Evolutionary conservation across 2,888 invertebrate genomes (phyloP).

Genomic region (Andricus curvator): DNA sequence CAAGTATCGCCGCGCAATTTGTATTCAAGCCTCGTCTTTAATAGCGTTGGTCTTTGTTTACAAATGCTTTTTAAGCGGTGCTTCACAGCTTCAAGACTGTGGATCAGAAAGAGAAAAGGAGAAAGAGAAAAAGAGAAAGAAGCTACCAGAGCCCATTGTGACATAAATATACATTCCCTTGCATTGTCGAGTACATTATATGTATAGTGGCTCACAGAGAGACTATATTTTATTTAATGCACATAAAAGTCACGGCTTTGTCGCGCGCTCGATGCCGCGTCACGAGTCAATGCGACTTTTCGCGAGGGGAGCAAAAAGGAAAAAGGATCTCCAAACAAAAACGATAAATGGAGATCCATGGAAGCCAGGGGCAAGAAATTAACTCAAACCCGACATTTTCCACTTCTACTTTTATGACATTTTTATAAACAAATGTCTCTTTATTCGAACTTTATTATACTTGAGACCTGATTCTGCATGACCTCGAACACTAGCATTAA

Average conservation of each 20-base stretch:
- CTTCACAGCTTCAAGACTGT: conserved; percentile 49
- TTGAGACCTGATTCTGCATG: conserved; percentile 24
- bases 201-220: conserved; percentile 50
- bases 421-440: background rate
- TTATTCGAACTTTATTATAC: conserved; percentile 14
- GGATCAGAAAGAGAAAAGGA: conserved; percentile 39
- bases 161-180: conserved; percentile 53
- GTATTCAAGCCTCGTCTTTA: conserved; percentile 57
- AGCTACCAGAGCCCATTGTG: conserved; percentile 50
- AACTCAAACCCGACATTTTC: background rate
- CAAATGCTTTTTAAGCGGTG: conserved; percentile 53
- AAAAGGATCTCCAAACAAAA: conserved; percentile 16
- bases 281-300: conserved; percentile 39
- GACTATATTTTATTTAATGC: conserved; percentile 54
- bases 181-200: conserved; percentile 50
- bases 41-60: conserved; percentile 57
- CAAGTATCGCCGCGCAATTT: conserved; percentile 54
- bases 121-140: conserved; percentile 39
- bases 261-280: conserved; percentile 49
- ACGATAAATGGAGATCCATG: background rate
- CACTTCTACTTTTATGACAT: background rate
- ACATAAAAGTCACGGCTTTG: conserved; percentile 59
- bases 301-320: conserved; percentile 18
- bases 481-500: conserved; percentile 19
- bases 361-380: conserved; percentile 9